phyloP scores from a whole-genome alignment of 2,888 invertebrate genomes.

The Aspidiotus rigidus region DNA sequence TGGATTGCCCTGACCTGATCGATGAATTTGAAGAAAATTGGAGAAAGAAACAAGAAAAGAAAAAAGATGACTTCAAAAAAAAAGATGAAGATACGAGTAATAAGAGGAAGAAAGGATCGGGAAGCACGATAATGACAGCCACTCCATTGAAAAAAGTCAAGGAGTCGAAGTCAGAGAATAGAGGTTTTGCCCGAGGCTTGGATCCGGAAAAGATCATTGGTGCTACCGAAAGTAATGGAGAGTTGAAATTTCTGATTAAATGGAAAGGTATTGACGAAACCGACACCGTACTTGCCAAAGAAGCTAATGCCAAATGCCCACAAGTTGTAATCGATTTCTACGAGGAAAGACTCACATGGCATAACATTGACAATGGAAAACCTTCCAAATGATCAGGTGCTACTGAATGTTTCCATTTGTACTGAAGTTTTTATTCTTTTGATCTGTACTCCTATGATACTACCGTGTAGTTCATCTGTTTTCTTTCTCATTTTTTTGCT shows the following conservation, averaged over 20 bases:
- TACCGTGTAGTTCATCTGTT: background rate
- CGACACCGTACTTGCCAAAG: slow-evolving; percentile 80
- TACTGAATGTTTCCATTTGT: background rate
- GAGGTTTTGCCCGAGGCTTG: slow-evolving; percentile 16
- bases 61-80: slow-evolving; percentile 43
- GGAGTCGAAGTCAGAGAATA: slow-evolving; percentile 15
- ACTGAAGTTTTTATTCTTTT: background rate
- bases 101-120: slow-evolving; percentile 9
- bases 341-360: slow-evolving; percentile 92
- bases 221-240: slow-evolving; percentile 85
- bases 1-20: slow-evolving; percentile 84
- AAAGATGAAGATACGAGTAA: slow-evolving; percentile 14
- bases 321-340: slow-evolving; percentile 93
- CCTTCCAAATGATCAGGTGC: background rate
- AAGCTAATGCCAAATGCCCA: slow-evolving; percentile 84
- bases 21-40: slow-evolving; percentile 74
- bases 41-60: slow-evolving; percentile 54
- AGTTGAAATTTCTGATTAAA: slow-evolving; percentile 87
- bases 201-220: slow-evolving; percentile 76
- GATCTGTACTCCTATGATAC: background rate
- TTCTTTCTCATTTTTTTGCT: too few species aligned
- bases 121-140: background rate
- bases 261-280: slow-evolving; percentile 88
- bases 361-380: slow-evolving; percentile 42
- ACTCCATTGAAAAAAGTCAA: slow-evolving; percentile 8